Base-by-base conservation (phyloP, 1,140 invertebrate species). In the Calosoma granatense region DNA sequence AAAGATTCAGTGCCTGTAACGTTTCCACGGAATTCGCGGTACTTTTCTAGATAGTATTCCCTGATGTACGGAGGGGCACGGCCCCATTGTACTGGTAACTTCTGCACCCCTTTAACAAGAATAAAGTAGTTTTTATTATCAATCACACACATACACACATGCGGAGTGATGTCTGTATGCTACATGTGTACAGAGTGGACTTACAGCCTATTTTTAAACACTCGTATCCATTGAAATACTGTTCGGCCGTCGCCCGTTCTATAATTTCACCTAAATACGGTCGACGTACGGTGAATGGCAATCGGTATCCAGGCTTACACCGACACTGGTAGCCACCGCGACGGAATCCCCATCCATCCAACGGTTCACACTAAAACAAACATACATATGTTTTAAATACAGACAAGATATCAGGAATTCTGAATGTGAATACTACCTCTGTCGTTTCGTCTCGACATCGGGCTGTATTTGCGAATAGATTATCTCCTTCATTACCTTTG, bases 251-350 rank as follows among this genome's bases (percentile, higher is more conserved):
- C 0, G 94, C 91, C 63, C 93, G 77, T 74, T 98, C 96, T 17
- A 98, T 78, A 55, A 97, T 86, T 77, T 96, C 90, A 1, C 95
- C 95, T 0, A 94, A 78, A 77, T 87, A 98, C 0, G 95, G 93
- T 56, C 91, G 80, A 61, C 93, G 77, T 17, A 94, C 88, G 20
- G 87, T 81, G 61, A 85, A 86, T 0, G 95, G 95, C 57, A 96
- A 78, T 60, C 95, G 80, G 67, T 78, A 92, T 2, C 94, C 91
- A 3, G 95, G 94, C 63, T 83, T 81, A 76, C 95, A 98, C 61
- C 92, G 79, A 72, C 92, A 98, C 70, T 97, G 92, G 74, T 98
- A 98, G 20, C 93, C 95, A 56, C 95, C 95, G 67, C 95, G 80
- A 60, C 92, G 77, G 68, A 95, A 96, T 23, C 95, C 96, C 86